Percentiles rank a stretch among this genome's conserved stretches.
phyloP scores from a whole-genome alignment of 2,113 vertebrate genomes.

The Psittacara wagleri region DNA sequence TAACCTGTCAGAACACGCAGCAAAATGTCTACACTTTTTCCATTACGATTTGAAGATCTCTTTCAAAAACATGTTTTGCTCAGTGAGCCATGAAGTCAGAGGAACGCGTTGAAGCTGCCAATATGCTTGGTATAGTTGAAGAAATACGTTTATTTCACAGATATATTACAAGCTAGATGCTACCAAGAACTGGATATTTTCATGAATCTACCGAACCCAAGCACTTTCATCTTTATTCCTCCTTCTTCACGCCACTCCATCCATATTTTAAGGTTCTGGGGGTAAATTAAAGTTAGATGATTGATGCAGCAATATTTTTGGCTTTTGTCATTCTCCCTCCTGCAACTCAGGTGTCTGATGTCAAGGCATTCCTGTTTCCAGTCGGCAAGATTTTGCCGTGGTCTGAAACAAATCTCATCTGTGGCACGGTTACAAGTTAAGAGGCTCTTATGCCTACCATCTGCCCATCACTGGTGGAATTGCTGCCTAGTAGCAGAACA shows the following conservation, averaged over 20 bases:
- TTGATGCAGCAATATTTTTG: neutral
- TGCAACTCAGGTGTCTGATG: neutral
- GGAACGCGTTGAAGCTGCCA: neutral
- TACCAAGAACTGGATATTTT: neutral
- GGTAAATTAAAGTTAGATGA: neutral
- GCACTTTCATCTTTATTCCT: neutral
- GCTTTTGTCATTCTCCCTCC: neutral
- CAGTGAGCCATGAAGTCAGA: neutral
- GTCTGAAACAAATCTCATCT: neutral
- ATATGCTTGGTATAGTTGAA: neutral
- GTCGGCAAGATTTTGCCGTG: neutral
- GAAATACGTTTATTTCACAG: neutral
- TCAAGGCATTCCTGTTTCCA: neutral
- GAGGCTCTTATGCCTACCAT: neutral
- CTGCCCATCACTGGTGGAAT: neutral
- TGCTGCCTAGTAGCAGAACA: neutral
- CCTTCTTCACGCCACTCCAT: rapidly evolving
- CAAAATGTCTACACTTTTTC: neutral
- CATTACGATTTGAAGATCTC: neutral
- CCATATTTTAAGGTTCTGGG: neutral
- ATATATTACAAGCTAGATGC: neutral
- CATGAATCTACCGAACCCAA: neutral
- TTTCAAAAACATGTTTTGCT: neutral
- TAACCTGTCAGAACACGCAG: neutral
- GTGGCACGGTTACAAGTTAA: neutral